Evolutionary conservation across 2,797 vertebrate genomes (phyloP).

Genomic region (Phrynocephalus vlangalii): DNA sequence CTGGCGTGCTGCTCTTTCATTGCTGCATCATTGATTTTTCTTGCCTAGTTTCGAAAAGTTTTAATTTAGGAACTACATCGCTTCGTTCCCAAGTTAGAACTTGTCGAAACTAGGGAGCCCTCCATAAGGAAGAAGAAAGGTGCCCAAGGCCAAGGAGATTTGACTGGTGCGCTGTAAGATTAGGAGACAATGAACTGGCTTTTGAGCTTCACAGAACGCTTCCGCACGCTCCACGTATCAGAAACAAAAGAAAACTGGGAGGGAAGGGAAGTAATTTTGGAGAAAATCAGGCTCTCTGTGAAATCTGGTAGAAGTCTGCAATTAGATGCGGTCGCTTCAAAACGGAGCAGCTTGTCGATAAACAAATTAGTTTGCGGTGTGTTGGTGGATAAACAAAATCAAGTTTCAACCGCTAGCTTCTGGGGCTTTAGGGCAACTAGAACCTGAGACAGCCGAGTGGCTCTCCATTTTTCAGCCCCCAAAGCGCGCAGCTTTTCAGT

Average conservation of each 20-base stretch:
- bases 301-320: background rate
- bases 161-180: too few relatives aligned
- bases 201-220: conserved; percentile 17
- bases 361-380: background rate
- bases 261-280: background rate
- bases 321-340: background rate
- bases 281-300: background rate
- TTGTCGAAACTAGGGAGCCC: too few relatives aligned
- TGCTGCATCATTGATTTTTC: too few relatives aligned
- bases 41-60: background rate
- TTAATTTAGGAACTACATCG: background rate
- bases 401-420: background rate
- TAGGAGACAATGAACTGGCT: background rate
- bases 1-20: background rate
- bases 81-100: too few relatives aligned
- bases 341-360: background rate
- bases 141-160: background rate
- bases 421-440: background rate
- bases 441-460: background rate
- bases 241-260: background rate
- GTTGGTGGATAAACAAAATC: too few relatives aligned
- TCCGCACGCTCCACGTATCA: background rate
- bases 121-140: background rate
- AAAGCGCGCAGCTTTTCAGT: background rate
- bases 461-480: background rate